Percentiles rank a stretch among this genome's conserved stretches.
phyloP scores from a whole-genome alignment of 2,888 invertebrate species.

The Erannis defoliaria region DNA sequence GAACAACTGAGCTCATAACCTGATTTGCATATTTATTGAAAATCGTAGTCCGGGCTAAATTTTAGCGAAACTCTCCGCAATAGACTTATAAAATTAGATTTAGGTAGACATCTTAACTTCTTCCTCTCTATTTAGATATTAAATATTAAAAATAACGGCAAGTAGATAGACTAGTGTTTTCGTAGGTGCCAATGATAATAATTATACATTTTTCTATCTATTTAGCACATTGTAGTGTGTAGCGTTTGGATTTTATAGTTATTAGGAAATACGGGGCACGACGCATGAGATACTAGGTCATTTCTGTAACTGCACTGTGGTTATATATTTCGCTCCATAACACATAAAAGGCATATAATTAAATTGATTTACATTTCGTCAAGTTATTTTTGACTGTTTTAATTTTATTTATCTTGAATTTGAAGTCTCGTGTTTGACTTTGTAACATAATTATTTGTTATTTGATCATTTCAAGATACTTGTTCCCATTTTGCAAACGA shows the following conservation, averaged over 20 bases:
- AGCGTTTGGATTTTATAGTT: conserved; percentile 73
- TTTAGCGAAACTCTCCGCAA: conserved; percentile 57
- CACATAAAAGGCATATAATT: too few species aligned
- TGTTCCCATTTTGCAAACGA: too few species aligned
- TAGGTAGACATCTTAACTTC: conserved; percentile 57
- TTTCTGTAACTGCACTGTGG: too few species aligned
- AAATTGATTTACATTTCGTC: too few species aligned
- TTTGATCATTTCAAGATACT: too few species aligned
- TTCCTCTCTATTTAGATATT: conserved; percentile 57
- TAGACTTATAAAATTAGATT: conserved; percentile 60
- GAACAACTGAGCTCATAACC: conserved; percentile 65
- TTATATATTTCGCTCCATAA: too few species aligned
- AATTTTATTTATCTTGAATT: too few species aligned
- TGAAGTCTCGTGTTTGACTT: too few species aligned
- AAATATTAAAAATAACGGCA: conserved; percentile 59
- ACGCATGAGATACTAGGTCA: conserved; percentile 37
- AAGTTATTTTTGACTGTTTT: too few species aligned
- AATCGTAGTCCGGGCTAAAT: conserved; percentile 66
- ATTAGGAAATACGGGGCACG: conserved; percentile 70
- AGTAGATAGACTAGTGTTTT: conserved; percentile 52
- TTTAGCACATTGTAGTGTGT: conserved; percentile 69
- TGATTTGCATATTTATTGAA: conserved; percentile 73
- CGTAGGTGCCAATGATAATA: conserved; percentile 58
- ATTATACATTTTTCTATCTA: conserved; percentile 56
- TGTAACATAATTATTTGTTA: too few species aligned